These are phyloP conservation scores for Artibeus jamaicensis DNA, from an alignment of 2,797 vertebrate genomes.

Conservation along the genomic window DNA sequence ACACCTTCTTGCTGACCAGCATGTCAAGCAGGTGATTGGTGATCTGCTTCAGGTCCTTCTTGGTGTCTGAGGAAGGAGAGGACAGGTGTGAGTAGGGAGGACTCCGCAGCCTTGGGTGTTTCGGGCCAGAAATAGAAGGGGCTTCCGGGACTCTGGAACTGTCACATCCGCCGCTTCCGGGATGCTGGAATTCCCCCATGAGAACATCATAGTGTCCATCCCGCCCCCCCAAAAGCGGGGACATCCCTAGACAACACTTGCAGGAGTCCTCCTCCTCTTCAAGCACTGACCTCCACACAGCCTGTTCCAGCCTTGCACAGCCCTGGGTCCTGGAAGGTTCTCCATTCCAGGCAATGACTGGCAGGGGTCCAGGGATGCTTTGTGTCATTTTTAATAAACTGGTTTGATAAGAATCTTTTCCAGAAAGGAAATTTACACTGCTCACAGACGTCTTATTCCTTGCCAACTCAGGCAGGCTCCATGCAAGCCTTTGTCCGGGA, in stretches of 20 bases:
- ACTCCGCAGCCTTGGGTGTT: not conserved
- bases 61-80: slow-evolving; percentile 84
- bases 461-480: not conserved
- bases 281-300: not conserved
- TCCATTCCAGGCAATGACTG: not conserved
- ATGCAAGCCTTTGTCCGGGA: not conserved
- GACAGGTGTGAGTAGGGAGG: not conserved
- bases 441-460: not conserved
- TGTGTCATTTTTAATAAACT: not conserved
- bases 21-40: slow-evolving; percentile 92
- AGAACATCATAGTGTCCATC: not conserved
- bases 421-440: not conserved
- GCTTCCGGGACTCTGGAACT: not conserved
- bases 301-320: not conserved
- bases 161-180: not conserved
- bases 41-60: slow-evolving; percentile 92
- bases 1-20: slow-evolving; percentile 92
- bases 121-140: not conserved
- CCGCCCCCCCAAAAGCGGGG: not conserved
- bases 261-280: not conserved
- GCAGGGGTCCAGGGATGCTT: not conserved
- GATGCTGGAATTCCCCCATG: not conserved
- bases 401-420: not conserved
- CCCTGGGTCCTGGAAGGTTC: not conserved
- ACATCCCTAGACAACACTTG: not conserved